Base-by-base conservation (phyloP, 2,113 vertebrate species). In the Microcebus murinus region DNA sequence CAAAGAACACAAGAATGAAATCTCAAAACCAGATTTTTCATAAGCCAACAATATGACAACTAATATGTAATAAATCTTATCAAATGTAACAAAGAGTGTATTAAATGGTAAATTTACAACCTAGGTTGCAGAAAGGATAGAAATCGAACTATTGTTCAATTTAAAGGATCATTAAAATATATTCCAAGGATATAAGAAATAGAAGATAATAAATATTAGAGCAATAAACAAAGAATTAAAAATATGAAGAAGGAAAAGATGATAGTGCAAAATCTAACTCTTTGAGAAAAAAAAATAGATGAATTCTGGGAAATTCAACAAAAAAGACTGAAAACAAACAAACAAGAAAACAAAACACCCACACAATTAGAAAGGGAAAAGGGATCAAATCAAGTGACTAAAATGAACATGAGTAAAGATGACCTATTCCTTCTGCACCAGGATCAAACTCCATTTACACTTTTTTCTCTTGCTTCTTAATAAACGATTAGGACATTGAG, bases 321-420 rank as follows among this genome's bases (percentile, higher is more conserved):
- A 85, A 25, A 93, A 88, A 59, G 34, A 57, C 7, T 59, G 36
- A 67, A 94, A 92, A 48, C 15, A 79, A 67, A 42, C 14, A 23
- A 39, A 34, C 21, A 79, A 67, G 23, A 23, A 21, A 42, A 39
- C 23, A 50, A 50, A 74, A 55, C 1, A 52, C 15, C 9, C n/a
- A 81, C 42, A 29, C 13, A 61, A 93, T 31, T 39, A 73, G 12
- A 48, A 39, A 76, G 52, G 68, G 57, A 90, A 36, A 92, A 52
- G 42, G 9, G 25, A 23, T 10, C 11, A 9, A 85, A 45, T 1
- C 6, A 15, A 74, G 2, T 1, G 20, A 57, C 3, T 2, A 12
- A 85, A 57, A 86, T n/a, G 36, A 34, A 36, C 23, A 5, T 0
- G 27, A 84, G 17, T 8, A 63, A 55, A 68, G n/a, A 34, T 74